Evolutionary conservation across 1,140 invertebrate species (phyloP).

Genomic region (Drosophila bifasciata): DNA sequence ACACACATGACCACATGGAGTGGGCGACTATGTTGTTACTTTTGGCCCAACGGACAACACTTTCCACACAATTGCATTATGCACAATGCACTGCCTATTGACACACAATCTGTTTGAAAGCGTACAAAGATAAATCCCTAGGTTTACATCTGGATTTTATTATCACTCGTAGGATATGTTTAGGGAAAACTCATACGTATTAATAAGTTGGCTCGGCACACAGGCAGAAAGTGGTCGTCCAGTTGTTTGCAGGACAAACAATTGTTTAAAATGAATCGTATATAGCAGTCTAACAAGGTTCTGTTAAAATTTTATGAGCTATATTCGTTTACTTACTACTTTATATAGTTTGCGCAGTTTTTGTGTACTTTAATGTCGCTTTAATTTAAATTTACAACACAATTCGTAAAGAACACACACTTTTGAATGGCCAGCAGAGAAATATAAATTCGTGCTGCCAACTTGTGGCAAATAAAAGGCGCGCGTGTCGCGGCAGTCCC

Average conservation of each 20-base stretch:
- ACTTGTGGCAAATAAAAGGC: slow-evolving; percentile 30
- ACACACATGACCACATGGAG: slow-evolving; percentile 11
- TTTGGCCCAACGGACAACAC: slow-evolving; percentile 64
- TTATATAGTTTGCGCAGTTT: slow-evolving; percentile 14
- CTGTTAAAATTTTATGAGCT: neutral
- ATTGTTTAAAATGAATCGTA: neutral
- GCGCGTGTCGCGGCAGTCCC: slow-evolving; percentile 30
- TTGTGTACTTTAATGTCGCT: slow-evolving; percentile 2
- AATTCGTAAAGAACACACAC: slow-evolving; percentile 47
- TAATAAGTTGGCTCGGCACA: neutral
- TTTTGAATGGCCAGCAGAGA: slow-evolving; percentile 55
- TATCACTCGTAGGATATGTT: neutral
- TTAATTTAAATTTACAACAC: slow-evolving; percentile 45
- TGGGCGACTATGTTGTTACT: slow-evolving; percentile 51
- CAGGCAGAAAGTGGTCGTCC: slow-evolving; percentile 11
- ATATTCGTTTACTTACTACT: slow-evolving; percentile 30
- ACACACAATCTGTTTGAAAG: too few species aligned
- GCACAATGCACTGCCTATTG: neutral
- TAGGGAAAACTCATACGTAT: too few species aligned
- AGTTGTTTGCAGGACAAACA: slow-evolving; percentile 18
- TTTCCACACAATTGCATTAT: slow-evolving; percentile 9
- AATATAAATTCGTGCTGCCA: slow-evolving; percentile 42
- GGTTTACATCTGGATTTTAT: too few species aligned
- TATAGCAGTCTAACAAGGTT: too few species aligned
- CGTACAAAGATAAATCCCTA: too few species aligned